Percentiles rank a stretch among this genome's conserved stretches.
These are phyloP conservation scores for Catostomus latipinnis DNA, from an alignment of 2,797 vertebrate species.

Conservation along the genomic window DNA sequence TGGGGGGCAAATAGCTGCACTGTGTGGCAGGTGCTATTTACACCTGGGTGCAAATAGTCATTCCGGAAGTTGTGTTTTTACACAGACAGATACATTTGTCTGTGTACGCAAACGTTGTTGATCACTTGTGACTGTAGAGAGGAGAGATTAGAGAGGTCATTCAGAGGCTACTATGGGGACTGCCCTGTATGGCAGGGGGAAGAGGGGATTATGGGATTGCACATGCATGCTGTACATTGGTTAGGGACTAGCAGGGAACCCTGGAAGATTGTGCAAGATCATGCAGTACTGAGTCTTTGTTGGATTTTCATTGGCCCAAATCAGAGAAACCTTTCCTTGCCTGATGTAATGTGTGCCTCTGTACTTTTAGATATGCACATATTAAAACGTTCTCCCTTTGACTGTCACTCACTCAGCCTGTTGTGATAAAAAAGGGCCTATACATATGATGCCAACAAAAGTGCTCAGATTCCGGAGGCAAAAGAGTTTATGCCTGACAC, in stretches of 20 bases:
- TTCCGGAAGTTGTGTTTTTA: too few species aligned
- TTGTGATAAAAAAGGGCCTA: background rate
- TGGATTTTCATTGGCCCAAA: slow-evolving; percentile 28
- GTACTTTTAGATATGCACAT: slow-evolving; percentile 42
- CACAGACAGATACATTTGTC: too few species aligned
- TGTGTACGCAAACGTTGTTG: too few species aligned
- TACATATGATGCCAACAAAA: background rate
- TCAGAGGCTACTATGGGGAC: slow-evolving; percentile 7
- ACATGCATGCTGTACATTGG: background rate
- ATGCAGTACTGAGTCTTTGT: background rate
- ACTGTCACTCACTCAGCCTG: background rate
- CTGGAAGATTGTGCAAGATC: background rate
- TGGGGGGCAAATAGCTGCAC: too few species aligned
- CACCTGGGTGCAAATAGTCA: too few species aligned
- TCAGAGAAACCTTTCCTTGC: slow-evolving; percentile 38
- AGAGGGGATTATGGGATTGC: slow-evolving; percentile 18
- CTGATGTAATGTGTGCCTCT: slow-evolving; percentile 24
- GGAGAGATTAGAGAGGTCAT: slow-evolving; percentile 29
- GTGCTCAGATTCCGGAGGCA: background rate
- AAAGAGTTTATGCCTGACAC: slow-evolving; percentile 15
- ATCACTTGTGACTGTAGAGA: slow-evolving; percentile 7
- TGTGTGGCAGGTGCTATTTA: too few species aligned
- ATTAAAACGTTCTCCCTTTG: slow-evolving; percentile 15
- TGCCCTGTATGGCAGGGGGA: background rate
- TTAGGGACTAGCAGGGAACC: background rate